Evolutionary conservation across 2,888 invertebrate species (phyloP).

Genomic region (Polyommatus icarus): DNA sequence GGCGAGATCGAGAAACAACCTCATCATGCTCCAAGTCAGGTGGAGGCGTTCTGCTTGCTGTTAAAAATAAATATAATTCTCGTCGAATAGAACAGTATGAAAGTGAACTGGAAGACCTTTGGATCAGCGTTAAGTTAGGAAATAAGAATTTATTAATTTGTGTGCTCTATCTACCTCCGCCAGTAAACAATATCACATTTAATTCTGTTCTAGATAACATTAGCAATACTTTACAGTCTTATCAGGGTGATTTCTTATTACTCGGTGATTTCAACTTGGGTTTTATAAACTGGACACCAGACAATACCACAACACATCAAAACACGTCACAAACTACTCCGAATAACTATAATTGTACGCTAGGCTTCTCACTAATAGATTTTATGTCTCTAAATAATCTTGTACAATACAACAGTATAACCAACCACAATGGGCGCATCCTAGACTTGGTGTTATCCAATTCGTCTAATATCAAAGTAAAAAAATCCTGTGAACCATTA

Average conservation of each 20-base stretch:
- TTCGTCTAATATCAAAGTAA: background rate
- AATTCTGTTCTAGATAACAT: constrained; percentile 29
- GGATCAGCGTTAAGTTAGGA: constrained; percentile 16
- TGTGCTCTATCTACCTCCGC: constrained; percentile 31
- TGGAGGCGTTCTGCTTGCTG: constrained; percentile 22
- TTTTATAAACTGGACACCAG: constrained; percentile 28
- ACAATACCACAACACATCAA: too few species aligned
- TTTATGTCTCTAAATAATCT: constrained; percentile 23
- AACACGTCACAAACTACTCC: background rate
- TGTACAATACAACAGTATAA: constrained; percentile 13
- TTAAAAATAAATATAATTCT: constrained; percentile 16
- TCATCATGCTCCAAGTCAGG: background rate
- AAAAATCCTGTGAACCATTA: background rate
- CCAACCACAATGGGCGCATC: constrained; percentile 26
- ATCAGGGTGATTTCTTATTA: constrained; percentile 20
- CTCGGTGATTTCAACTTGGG: constrained; percentile 33
- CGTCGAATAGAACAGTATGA: constrained; percentile 28
- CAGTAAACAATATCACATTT: background rate
- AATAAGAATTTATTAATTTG: constrained; percentile 18
- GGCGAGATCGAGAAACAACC: constrained; percentile 20
- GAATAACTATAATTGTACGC: background rate
- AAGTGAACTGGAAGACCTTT: constrained; percentile 31
- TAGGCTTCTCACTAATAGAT: constrained; percentile 22
- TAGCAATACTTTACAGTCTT: constrained; percentile 23
- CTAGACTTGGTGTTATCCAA: constrained; percentile 24